Conservation (phyloP, 1,140 invertebrate species). For the Doryteuthis pealeii region DNA sequence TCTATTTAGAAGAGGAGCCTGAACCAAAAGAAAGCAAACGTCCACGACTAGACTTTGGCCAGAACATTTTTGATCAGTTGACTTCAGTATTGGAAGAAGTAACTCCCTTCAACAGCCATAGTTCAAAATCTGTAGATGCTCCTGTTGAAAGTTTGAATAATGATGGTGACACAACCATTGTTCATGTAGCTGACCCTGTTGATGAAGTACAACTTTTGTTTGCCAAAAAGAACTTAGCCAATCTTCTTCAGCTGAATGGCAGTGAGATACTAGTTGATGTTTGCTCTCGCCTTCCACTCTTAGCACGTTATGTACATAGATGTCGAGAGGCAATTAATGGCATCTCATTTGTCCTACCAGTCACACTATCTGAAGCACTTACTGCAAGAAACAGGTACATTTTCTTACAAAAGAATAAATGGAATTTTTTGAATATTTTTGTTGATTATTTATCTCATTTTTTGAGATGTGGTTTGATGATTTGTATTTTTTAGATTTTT, state of each 20-base stretch:
- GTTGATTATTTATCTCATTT: too few relatives aligned
- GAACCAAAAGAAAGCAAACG: conserved; percentile 51
- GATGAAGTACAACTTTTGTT: conserved; percentile 62
- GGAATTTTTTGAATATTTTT: neutral
- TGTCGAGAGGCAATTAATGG: conserved; percentile 72
- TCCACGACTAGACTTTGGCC: conserved; percentile 56
- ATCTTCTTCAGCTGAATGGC: conserved; percentile 73
- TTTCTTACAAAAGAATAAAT: conserved; percentile 14
- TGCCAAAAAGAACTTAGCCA: conserved; percentile 65
- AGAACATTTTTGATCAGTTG: conserved; percentile 60
- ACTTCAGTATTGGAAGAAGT: conserved; percentile 60
- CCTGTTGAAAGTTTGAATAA: conserved; percentile 40
- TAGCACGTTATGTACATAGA: conserved; percentile 74
- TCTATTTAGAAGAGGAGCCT: conserved; percentile 30
- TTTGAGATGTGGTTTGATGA: too few relatives aligned
- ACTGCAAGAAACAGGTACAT: conserved; percentile 70
- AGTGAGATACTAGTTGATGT: conserved; percentile 78
- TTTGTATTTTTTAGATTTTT: too few relatives aligned
- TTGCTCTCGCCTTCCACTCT: conserved; percentile 72
- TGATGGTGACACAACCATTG: conserved; percentile 52
- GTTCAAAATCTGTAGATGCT: conserved; percentile 24
- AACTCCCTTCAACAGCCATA: conserved; percentile 24
- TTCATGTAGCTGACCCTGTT: conserved; percentile 48
- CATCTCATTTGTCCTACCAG: conserved; percentile 69
- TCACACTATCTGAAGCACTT: conserved; percentile 74